Percentiles rank a stretch among this genome's conserved stretches.
Conservation (phyloP, 2,113 vertebrate species). For the Lophotis ruficrista region DNA sequence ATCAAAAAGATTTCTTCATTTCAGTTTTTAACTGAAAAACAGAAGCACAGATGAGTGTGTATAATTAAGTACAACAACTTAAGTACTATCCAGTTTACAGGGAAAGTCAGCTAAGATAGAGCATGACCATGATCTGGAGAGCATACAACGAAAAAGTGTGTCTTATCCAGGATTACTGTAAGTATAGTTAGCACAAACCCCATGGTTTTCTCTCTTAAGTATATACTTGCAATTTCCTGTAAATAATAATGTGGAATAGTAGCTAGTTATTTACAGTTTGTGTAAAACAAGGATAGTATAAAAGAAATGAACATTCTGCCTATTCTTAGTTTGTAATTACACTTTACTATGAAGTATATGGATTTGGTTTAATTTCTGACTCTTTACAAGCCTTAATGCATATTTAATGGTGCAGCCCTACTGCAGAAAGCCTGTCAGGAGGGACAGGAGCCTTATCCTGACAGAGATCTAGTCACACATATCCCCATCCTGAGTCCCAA, state of each 20-base stretch:
- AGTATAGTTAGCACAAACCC: neutral
- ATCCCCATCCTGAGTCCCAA: neutral
- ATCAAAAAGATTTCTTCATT: neutral
- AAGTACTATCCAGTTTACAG: neutral
- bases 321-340: neutral
- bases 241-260: neutral
- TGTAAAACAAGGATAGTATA: neutral
- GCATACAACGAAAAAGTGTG: neutral
- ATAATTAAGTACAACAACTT: neutral
- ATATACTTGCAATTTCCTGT: neutral
- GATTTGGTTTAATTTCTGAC: neutral
- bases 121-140: neutral
- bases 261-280: neutral
- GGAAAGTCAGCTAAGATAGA: neutral
- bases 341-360: neutral
- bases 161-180: neutral
- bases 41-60: neutral
- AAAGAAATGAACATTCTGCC: neutral
- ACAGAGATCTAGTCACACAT: neutral
- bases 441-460: neutral
- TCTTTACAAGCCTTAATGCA: neutral
- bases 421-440: neutral
- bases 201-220: neutral
- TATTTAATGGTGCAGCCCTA: neutral
- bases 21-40: neutral